These are phyloP conservation scores for Papio anubis DNA, from an alignment of 2,113 vertebrate genomes.

Conservation along the genomic window DNA sequence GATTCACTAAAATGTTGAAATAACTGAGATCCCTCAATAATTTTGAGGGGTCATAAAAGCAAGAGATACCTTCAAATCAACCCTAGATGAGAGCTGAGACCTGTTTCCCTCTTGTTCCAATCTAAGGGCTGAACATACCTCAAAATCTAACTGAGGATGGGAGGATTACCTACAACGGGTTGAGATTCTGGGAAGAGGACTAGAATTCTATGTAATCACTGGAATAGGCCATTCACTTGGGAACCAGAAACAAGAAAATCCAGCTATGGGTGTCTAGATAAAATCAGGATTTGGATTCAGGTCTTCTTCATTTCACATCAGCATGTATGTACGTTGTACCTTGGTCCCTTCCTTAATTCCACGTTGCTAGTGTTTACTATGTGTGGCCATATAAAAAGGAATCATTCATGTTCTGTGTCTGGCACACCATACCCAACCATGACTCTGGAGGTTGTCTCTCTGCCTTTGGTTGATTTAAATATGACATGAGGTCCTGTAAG, in stretches of 20 bases:
- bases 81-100: not conserved
- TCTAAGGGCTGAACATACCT: not conserved
- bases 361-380: not conserved
- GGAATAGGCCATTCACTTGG: not conserved
- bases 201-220: not conserved
- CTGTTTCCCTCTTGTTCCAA: not conserved
- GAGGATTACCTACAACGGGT: not conserved
- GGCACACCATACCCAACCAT: not conserved
- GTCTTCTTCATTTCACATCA: not conserved
- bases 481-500: conserved; percentile 32
- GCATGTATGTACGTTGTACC: fast-evolving
- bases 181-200: not conserved
- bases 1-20: not conserved
- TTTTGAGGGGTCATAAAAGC: not conserved
- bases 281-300: not conserved
- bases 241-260: not conserved
- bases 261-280: not conserved
- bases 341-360: not conserved
- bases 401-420: not conserved
- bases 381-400: not conserved
- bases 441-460: not conserved
- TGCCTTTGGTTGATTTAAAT: conserved; percentile 67
- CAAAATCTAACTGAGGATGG: not conserved
- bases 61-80: not conserved
- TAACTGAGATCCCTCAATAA: not conserved